A percentile compares a stretch with the other conserved stretches of the same genome.
These are phyloP conservation scores for Mohoua ochrocephala DNA, from an alignment of 2,113 vertebrate genomes.

Conservation along the genomic window DNA sequence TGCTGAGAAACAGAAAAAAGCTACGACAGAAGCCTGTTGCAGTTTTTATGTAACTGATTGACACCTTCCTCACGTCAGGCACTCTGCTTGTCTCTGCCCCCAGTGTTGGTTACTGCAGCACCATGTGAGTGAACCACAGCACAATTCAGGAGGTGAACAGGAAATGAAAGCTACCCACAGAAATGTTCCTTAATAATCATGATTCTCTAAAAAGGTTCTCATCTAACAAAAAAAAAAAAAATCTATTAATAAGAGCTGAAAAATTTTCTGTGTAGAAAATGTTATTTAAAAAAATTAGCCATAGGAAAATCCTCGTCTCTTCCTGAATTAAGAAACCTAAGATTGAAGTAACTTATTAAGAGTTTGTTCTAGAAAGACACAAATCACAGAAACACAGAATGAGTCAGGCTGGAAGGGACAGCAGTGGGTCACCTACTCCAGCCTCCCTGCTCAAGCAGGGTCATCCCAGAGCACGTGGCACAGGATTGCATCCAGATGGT, in stretches of 20 bases:
- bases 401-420: background rate
- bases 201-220: background rate
- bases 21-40: background rate
- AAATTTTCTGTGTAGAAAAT: background rate
- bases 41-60: background rate
- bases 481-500: background rate
- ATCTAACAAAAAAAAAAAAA: background rate
- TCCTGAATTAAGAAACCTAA: background rate
- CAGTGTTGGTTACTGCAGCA: background rate
- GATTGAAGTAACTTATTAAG: background rate
- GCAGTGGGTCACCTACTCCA: background rate
- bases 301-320: background rate
- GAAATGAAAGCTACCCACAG: background rate
- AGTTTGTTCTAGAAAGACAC: background rate
- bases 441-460: background rate
- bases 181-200: background rate
- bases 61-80: background rate
- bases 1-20: background rate
- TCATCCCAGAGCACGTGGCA: background rate
- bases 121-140: background rate
- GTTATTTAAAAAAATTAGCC: background rate
- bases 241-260: background rate
- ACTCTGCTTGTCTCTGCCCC: background rate
- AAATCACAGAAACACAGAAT: background rate
- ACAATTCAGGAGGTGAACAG: background rate